These are phyloP conservation scores for Drosophila lacicola DNA, from an alignment of 2,888 invertebrate species.

Conservation along the genomic window DNA sequence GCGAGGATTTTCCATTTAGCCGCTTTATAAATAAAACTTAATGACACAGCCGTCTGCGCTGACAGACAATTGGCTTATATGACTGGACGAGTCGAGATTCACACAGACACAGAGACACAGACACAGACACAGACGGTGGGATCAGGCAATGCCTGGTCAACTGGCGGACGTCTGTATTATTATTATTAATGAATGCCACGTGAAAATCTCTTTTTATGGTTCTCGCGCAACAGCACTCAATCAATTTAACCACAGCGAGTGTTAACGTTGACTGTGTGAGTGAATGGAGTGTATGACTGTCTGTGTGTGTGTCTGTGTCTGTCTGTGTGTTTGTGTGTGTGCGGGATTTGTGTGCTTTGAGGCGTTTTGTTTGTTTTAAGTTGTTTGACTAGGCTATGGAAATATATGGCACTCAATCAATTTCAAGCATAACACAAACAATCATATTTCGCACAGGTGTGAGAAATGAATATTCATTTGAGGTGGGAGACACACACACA, in stretches of 20 bases:
- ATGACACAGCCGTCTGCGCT: constrained; percentile 86
- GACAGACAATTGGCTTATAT: constrained; percentile 76
- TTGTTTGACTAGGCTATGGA: constrained; percentile 38
- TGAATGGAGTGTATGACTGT: not conserved
- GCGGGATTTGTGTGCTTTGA: constrained; percentile 8
- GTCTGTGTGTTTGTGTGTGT: not conserved
- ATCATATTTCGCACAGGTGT: constrained; percentile 19
- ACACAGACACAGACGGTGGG: not conserved
- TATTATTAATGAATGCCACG: constrained; percentile 80
- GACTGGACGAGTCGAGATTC: constrained; percentile 28
- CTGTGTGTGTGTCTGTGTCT: constrained; percentile 3
- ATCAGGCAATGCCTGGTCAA: constrained; percentile 25
- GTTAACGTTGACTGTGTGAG: constrained; percentile 15
- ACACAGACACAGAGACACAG: not conserved
- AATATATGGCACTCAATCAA: constrained; percentile 48
- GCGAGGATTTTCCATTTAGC: constrained; percentile 92
- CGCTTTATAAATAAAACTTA: constrained; percentile 93
- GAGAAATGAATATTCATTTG: constrained; percentile 31
- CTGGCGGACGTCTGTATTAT: constrained; percentile 67
- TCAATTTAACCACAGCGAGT: constrained; percentile 57
- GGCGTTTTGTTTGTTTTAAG: constrained; percentile 37
- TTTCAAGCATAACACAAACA: constrained; percentile 35
- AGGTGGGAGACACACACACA: not conserved
- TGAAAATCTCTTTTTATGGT: constrained; percentile 71
- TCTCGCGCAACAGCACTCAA: constrained; percentile 69